Evolutionary conservation across 2,888 invertebrate species (phyloP).

Genomic region (Biston stratarius): DNA sequence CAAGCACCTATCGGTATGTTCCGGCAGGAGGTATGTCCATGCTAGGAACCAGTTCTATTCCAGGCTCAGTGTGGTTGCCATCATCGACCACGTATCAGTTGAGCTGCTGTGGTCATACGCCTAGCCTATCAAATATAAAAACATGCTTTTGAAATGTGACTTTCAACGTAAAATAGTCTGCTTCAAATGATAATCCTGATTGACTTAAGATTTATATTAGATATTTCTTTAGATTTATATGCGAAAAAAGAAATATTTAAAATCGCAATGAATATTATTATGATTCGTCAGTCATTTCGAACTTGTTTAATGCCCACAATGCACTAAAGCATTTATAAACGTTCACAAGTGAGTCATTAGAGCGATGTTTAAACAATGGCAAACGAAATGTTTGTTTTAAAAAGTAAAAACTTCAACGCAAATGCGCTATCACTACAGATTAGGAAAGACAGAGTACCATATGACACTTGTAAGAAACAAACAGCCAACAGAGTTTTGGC

Average conservation of each 20-base stretch:
- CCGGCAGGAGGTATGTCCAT: no score
- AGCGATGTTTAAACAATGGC: constrained; percentile 16
- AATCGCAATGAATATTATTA: constrained; percentile 3
- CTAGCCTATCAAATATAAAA: no score
- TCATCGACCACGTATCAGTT: no score
- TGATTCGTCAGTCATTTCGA: neutral
- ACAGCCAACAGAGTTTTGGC: no score
- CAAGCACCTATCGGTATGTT: no score
- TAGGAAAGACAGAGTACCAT: neutral
- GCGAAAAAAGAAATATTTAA: constrained; percentile 4
- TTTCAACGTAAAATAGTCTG: no score
- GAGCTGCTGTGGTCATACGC: no score
- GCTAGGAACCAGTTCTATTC: no score
- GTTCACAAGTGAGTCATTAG: constrained; percentile 21
- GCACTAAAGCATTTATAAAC: constrained; percentile 7
- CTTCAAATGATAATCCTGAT: neutral
- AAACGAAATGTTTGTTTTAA: constrained; percentile 18
- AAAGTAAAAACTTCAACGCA: constrained; percentile 16
- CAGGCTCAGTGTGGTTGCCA: no score
- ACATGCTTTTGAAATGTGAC: no score
- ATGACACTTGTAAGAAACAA: neutral
- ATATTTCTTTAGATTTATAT: neutral
- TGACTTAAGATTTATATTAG: no score
- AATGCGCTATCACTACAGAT: neutral
- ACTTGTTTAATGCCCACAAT: neutral